Conservation (phyloP, 2,888 invertebrate genomes). For the Leucophenga montana region DNA sequence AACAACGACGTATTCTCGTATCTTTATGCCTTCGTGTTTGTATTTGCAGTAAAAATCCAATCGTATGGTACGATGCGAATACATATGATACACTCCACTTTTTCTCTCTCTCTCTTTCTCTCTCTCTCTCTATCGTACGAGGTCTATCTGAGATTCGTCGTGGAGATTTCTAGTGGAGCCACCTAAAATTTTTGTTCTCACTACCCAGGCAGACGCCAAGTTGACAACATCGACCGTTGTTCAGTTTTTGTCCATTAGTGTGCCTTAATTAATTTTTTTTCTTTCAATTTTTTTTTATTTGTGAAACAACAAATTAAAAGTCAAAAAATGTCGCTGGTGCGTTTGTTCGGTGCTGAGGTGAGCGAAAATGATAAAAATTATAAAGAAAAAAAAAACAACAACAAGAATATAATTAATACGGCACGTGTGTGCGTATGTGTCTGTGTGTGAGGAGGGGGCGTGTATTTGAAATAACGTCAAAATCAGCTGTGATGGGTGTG, state of each 20-base stretch:
- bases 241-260: constrained; percentile 29
- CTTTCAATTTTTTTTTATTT: constrained; percentile 10
- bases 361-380: constrained; percentile 42
- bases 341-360: constrained; percentile 70
- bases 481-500: neutral
- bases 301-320: neutral
- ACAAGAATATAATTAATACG: neutral
- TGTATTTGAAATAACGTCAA: neutral
- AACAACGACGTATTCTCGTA: too few species aligned
- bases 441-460: neutral
- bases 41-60: too few species aligned
- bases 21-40: too few species aligned
- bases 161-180: neutral
- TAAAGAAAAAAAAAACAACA: constrained; percentile 8
- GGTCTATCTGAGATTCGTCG: too few species aligned
- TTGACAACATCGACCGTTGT: constrained; percentile 29
- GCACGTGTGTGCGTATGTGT: neutral
- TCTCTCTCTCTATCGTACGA: too few species aligned
- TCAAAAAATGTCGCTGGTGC: constrained; percentile 65
- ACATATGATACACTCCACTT: too few species aligned
- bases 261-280: constrained; percentile 32
- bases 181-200: neutral
- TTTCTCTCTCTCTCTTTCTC: too few species aligned
- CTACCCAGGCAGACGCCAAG: constrained; percentile 30
- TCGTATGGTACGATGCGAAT: too few species aligned